Evolutionary conservation across 2,888 invertebrate species (phyloP), one percentile per base, ranked within the genome.

Genomic region (Apotomis betuletana): DNA sequence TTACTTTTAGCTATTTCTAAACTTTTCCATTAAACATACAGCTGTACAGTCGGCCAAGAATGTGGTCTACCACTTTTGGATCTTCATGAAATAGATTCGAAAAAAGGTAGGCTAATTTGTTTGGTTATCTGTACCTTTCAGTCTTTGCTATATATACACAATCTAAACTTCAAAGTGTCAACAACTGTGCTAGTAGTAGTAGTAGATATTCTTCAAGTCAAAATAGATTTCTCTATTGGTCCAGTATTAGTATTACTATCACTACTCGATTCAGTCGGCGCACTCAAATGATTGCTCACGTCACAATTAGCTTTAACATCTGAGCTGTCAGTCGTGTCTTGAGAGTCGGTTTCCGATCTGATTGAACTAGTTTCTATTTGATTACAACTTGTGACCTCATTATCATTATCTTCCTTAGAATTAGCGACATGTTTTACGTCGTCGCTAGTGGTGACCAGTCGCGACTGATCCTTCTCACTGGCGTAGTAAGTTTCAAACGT

Each of bases 391-490:
- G 57, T 44, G 2, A n/a, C 13, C 12, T 62, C 15, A 51, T 59
- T 55, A 8, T 44, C 41, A 41, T 44, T 36, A 1, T 65, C 46
- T 55, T 65, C 55, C 27, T 44, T 44, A 13, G 15, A 46, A 57
- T 55, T 15, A 61, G 36, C 8, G 6, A 8, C 49, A 15, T 44
- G 67, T 27, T 62, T 60, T 0, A 70, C 67, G 38, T 72, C 72
- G 44, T 62, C 67, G 15, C 67, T 68, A 6, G 72, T 72, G 15
- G 58, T 68, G 4, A 72, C 72, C 5, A 72, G 46, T 1, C 52
- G 36, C 3, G 68, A 63, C 15, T 72, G 72, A 27, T 72, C 67
- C 12, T 68, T 72, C 10, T 72, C 72, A 38, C 62, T 63, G 3
- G 72, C 72, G 12, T 15, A 68, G 62, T 72, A 72, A 4, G 46